These are phyloP conservation scores for Hypothenemus hampei DNA, from an alignment of 1,140 invertebrate species.

Conservation along the genomic window DNA sequence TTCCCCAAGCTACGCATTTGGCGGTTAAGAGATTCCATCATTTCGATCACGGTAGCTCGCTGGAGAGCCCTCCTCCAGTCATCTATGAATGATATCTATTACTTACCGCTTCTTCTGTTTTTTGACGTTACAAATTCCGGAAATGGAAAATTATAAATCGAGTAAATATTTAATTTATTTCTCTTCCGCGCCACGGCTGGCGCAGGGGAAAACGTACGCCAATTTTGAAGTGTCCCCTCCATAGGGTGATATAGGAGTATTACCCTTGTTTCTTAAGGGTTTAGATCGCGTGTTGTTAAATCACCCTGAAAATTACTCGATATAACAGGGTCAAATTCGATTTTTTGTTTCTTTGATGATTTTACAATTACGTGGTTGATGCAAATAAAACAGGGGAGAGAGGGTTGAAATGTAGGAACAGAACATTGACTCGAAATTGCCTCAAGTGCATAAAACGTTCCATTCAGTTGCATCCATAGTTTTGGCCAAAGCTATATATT, in stretches of 20 bases:
- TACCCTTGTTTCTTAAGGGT: constrained; percentile 31
- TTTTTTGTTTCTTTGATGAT: constrained; percentile 24
- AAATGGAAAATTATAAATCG: constrained; percentile 18
- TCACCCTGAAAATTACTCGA: constrained; percentile 33
- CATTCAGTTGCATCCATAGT: neutral
- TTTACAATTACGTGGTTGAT: constrained; percentile 17
- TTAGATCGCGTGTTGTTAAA: constrained; percentile 30
- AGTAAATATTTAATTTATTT: constrained; percentile 30
- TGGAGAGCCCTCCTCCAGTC: constrained; percentile 43
- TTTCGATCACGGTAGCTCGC: constrained; percentile 46
- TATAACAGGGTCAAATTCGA: constrained; percentile 19
- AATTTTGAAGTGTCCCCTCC: constrained; percentile 34
- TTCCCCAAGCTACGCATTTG: constrained; percentile 45
- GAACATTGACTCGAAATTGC: neutral
- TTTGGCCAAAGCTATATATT: neutral
- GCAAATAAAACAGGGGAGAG: neutral
- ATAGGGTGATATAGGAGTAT: constrained; percentile 35
- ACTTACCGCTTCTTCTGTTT: constrained; percentile 29
- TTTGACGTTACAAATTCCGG: too few species aligned
- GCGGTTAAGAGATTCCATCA: constrained; percentile 48
- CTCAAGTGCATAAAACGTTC: neutral
- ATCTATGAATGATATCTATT: constrained; percentile 42
- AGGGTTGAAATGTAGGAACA: neutral
- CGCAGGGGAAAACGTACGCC: constrained; percentile 22
- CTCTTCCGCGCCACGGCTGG: constrained; percentile 13